These are phyloP conservation scores for Drosophila differens DNA, from an alignment of 2,888 invertebrate species.

Conservation along the genomic window DNA sequence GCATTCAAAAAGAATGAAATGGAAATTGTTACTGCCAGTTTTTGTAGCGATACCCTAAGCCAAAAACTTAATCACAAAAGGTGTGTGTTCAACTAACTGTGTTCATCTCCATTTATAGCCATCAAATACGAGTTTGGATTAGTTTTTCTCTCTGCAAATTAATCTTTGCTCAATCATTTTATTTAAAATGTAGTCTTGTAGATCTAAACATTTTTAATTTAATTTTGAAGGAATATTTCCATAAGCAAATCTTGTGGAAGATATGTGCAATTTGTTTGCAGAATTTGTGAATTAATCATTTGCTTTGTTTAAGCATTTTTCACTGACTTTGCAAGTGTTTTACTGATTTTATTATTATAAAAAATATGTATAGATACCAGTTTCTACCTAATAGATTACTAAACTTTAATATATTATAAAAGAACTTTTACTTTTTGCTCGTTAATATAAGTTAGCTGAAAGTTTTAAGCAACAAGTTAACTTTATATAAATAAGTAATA, in stretches of 20 bases:
- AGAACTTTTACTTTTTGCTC: background rate
- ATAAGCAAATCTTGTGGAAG: background rate
- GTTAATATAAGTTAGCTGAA: too few species aligned
- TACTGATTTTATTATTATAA: background rate
- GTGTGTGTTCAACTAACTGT: background rate
- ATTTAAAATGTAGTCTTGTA: background rate
- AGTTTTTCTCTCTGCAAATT: background rate
- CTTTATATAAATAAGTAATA: background rate
- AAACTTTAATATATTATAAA: background rate
- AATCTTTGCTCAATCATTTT: background rate
- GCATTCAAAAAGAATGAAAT: conserved; percentile 48
- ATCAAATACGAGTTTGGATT: background rate
- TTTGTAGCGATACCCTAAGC: conserved; percentile 24
- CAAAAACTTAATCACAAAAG: background rate
- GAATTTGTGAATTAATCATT: background rate
- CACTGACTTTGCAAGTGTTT: background rate
- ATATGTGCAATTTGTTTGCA: background rate
- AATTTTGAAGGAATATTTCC: background rate
- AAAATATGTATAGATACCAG: too few species aligned
- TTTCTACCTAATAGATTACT: background rate
- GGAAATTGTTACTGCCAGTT: conserved; percentile 38
- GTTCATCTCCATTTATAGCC: background rate
- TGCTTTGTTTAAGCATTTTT: background rate
- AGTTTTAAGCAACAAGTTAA: background rate
- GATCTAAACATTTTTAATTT: background rate